Evolutionary conservation across 2,888 invertebrate species (phyloP).

Genomic region (Carterocephalus palaemon): DNA sequence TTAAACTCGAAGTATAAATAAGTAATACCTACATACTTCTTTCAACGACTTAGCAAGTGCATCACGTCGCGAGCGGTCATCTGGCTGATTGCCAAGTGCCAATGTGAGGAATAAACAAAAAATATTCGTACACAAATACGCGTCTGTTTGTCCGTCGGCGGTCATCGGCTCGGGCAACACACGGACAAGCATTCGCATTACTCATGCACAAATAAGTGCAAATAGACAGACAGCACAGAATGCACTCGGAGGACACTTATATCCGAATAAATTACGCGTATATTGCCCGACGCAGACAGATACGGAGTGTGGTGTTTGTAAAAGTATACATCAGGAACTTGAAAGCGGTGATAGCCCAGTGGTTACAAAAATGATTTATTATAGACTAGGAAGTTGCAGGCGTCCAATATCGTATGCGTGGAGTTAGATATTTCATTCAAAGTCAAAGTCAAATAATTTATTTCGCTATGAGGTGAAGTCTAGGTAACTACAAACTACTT

Average conservation of each 20-base stretch:
- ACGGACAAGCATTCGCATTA: slow-evolving; percentile 35
- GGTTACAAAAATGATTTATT: too few species aligned
- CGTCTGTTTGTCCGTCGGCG: slow-evolving; percentile 33
- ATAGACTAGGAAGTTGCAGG: too few species aligned
- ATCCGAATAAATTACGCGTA: slow-evolving; percentile 19
- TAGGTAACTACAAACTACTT: too few species aligned
- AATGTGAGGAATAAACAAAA: slow-evolving; percentile 32
- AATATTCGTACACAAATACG: slow-evolving; percentile 20
- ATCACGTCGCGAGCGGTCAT: slow-evolving; percentile 29
- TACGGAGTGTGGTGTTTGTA: neutral
- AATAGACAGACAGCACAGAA: slow-evolving; percentile 18
- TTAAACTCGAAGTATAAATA: slow-evolving; percentile 25
- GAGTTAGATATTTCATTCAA: too few species aligned
- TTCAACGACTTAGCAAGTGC: slow-evolving; percentile 28
- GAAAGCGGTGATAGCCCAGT: neutral
- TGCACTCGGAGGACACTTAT: slow-evolving; percentile 21
- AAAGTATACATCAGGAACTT: neutral
- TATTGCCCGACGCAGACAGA: slow-evolving; percentile 1
- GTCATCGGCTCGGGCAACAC: slow-evolving; percentile 38
- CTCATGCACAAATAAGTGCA: slow-evolving; percentile 29
- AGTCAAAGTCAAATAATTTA: too few species aligned
- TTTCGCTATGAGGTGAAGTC: too few species aligned
- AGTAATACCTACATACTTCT: slow-evolving; percentile 27
- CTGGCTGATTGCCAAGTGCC: slow-evolving; percentile 27
- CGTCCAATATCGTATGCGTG: too few species aligned